phyloP scores from a whole-genome alignment of 2,888 invertebrate genomes.

The Pseudanteris insignis region DNA sequence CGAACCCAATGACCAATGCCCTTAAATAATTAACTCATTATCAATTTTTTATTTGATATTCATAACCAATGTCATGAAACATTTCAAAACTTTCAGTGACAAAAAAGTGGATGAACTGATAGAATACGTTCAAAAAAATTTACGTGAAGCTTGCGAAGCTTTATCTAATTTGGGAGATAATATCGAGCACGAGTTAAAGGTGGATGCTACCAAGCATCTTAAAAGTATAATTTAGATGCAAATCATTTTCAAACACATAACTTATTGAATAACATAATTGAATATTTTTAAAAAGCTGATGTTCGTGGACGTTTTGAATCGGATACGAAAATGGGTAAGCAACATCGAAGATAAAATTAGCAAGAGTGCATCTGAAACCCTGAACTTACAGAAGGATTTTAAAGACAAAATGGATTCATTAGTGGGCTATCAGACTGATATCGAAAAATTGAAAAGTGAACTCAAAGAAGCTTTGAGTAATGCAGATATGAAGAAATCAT shows the following conservation, averaged over 20 bases:
- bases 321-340: slow-evolving; percentile 55
- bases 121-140: slow-evolving; percentile 56
- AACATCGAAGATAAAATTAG: slow-evolving; percentile 53
- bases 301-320: slow-evolving; percentile 55
- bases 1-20: too few relatives aligned
- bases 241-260: neutral
- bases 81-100: slow-evolving; percentile 48
- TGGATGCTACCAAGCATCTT: slow-evolving; percentile 50
- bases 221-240: slow-evolving; percentile 38
- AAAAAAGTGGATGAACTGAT: slow-evolving; percentile 58
- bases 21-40: too few relatives aligned
- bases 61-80: too few relatives aligned
- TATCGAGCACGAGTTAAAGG: slow-evolving; percentile 62
- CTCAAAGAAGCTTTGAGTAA: too few relatives aligned
- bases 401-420: slow-evolving; percentile 26
- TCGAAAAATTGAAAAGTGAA: slow-evolving; percentile 28
- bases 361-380: slow-evolving; percentile 48
- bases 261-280: slow-evolving; percentile 6
- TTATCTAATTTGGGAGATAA: slow-evolving; percentile 56
- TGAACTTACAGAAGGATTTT: slow-evolving; percentile 50
- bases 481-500: slow-evolving; percentile 42
- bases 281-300: slow-evolving; percentile 49
- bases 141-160: slow-evolving; percentile 57
- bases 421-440: slow-evolving; percentile 8
- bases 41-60: too few relatives aligned